Percentiles rank a stretch among this genome's conserved stretches.
Conservation (phyloP, 2,113 vertebrate genomes). For the Oxyura jamaicensis region DNA sequence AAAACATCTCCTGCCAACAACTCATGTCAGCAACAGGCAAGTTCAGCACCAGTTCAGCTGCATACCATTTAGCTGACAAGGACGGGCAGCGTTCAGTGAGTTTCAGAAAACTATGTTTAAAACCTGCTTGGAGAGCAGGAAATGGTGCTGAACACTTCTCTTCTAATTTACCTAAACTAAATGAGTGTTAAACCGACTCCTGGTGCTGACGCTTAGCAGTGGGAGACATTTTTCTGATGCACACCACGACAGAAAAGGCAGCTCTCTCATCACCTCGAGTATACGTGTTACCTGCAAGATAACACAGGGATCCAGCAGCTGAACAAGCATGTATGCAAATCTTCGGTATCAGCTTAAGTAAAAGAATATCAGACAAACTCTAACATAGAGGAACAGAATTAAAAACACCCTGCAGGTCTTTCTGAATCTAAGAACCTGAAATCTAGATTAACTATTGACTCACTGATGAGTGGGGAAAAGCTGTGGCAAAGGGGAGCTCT, state of each 20-base stretch:
- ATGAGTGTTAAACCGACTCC: background rate
- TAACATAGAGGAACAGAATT: background rate
- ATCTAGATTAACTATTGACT: background rate
- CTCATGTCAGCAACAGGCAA: background rate
- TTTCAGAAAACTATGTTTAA: background rate
- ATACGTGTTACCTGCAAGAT: background rate
- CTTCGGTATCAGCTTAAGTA: background rate
- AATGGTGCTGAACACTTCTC: background rate
- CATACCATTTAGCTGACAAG: background rate
- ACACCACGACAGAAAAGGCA: background rate
- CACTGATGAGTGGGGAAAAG: background rate
- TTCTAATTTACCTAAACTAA: background rate
- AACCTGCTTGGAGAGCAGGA: background rate
- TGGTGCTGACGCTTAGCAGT: background rate
- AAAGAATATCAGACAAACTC: background rate
- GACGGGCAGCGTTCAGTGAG: background rate
- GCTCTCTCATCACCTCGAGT: background rate
- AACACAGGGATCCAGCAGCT: background rate
- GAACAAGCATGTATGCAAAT: background rate
- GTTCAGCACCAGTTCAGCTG: background rate
- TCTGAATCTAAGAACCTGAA: background rate
- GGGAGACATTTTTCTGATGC: background rate
- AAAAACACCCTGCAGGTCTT: background rate
- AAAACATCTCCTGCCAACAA: background rate
- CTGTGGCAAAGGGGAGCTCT: background rate